Evolutionary conservation across 2,797 vertebrate species (phyloP).

Genomic region (Micromesistius poutassou): DNA sequence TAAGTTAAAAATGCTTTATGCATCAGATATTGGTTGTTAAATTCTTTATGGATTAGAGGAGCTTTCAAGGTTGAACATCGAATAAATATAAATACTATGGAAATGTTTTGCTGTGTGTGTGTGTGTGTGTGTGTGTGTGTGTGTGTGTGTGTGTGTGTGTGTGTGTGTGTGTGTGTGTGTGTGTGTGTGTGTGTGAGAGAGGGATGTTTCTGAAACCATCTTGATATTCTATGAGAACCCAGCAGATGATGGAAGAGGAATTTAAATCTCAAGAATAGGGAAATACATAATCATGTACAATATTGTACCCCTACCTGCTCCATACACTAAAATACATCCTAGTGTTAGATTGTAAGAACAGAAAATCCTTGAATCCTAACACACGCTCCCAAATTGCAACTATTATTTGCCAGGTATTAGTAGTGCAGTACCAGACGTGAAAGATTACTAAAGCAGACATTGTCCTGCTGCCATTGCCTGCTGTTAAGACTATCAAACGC

Average conservation of each 20-base stretch:
- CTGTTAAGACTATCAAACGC: not conserved
- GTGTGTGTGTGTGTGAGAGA: too few relatives aligned
- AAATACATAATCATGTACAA: not conserved
- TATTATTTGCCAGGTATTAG: not conserved
- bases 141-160: not conserved
- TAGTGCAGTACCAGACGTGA: not conserved
- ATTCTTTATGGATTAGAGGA: constrained; percentile 20
- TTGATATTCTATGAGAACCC: not conserved
- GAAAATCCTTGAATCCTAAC: not conserved
- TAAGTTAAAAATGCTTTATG: constrained; percentile 9
- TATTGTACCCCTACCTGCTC: not conserved
- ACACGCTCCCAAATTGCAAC: not conserved
- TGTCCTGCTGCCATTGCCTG: not conserved
- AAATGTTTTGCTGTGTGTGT: constrained; percentile 15
- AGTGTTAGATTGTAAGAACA: not conserved
- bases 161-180: too few relatives aligned
- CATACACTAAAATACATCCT: not conserved
- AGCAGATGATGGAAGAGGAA: not conserved
- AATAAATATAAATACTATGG: constrained; percentile 21
- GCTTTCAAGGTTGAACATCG: constrained; percentile 16
- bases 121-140: not conserved
- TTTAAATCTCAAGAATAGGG: not conserved
- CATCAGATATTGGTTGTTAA: constrained; percentile 14
- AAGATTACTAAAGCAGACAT: not conserved
- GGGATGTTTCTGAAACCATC: not conserved